Conservation (phyloP, 2,888 invertebrate species). For the Allolobophora icterica region DNA sequence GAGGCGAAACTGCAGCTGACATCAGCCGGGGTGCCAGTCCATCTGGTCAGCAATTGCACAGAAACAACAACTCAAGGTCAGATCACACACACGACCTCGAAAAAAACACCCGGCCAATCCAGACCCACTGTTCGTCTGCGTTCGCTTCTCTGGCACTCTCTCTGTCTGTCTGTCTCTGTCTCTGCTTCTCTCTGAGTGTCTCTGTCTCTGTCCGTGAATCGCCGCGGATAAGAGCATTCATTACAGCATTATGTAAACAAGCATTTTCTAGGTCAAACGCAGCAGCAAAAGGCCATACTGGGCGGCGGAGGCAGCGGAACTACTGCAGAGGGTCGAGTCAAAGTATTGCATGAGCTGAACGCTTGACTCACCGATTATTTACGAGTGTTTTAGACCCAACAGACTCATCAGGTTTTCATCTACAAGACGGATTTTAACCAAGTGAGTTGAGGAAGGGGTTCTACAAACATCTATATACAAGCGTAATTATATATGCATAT, state of each 20-base stretch:
- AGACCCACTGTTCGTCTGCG: neutral
- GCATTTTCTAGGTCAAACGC: neutral
- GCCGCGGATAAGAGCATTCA: neutral
- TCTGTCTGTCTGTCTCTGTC: neutral
- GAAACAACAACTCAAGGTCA: neutral
- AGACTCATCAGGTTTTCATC: neutral
- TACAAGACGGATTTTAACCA: neutral
- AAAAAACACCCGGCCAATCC: slow-evolving; percentile 5
- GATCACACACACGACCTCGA: neutral
- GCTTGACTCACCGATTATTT: neutral
- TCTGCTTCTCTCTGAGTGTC: neutral
- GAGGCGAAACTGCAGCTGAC: neutral
- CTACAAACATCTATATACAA: too few species aligned
- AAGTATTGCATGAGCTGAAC: neutral
- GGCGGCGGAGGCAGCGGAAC: too few species aligned
- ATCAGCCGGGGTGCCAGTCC: neutral
- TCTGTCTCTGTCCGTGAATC: neutral
- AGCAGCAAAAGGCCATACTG: neutral
- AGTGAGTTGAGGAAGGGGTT: too few species aligned
- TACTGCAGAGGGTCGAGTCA: neutral
- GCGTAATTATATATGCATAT: too few species aligned
- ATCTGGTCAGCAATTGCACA: neutral
- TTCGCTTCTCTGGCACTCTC: too few species aligned
- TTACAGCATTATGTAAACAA: slow-evolving; percentile 17
- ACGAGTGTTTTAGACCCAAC: neutral